A percentile compares a stretch with the other conserved stretches of the same genome.
Conservation (phyloP, 92 coral and sea anemone genomes). For the Paramuricea clavata region DNA sequence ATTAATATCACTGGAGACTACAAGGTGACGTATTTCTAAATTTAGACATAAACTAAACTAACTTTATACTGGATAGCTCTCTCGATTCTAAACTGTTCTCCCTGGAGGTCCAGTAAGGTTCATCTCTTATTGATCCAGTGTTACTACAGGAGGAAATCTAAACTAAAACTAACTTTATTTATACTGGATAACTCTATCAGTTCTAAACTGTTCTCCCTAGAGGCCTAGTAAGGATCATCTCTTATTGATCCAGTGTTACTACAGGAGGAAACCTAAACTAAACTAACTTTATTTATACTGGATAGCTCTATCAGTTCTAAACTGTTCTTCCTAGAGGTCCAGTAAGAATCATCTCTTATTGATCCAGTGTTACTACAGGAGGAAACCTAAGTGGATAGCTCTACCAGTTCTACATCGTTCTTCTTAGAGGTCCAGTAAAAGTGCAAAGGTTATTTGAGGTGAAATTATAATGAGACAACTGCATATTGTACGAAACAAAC, state of each 20-base stretch:
- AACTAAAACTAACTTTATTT: neutral
- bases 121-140: slow-evolving; percentile 6
- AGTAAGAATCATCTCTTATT: too few species aligned
- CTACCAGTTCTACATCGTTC: too few species aligned
- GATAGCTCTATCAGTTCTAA: too few species aligned
- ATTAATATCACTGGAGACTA: slow-evolving; percentile 6
- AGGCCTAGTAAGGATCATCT: neutral
- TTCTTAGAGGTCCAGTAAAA: too few species aligned
- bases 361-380: too few species aligned
- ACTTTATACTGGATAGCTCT: neutral
- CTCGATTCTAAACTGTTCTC: neutral
- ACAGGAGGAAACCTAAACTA: neutral
- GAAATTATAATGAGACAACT: too few species aligned
- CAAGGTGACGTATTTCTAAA: neutral
- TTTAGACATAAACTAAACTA: neutral
- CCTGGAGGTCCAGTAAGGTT: neutral
- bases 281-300: neutral
- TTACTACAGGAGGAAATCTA: neutral
- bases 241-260: slow-evolving; percentile 2
- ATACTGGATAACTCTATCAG: neutral
- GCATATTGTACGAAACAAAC: too few species aligned
- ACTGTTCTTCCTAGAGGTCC: too few species aligned
- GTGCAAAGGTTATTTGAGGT: too few species aligned
- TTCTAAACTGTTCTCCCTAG: slow-evolving; percentile 9
- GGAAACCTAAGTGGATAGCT: too few species aligned